phyloP scores from a whole-genome alignment of 2,113 vertebrate species.

The Tupaia chinensis region DNA sequence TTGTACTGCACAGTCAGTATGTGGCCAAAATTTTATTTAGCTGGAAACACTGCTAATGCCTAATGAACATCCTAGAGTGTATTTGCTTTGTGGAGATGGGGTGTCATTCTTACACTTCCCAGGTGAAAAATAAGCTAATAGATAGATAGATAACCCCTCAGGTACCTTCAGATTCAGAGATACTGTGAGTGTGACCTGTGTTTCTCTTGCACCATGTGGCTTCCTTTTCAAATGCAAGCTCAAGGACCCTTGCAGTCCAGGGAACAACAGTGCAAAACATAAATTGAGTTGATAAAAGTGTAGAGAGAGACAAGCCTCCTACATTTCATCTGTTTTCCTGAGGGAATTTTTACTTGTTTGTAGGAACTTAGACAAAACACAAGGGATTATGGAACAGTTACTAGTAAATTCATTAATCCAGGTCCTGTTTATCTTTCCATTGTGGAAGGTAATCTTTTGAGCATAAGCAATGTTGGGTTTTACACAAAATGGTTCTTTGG shows the following conservation, averaged over 20 bases:
- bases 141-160: neutral
- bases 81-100: neutral
- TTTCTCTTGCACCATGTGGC: rapidly evolving
- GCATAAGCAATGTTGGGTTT: neutral
- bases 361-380: neutral
- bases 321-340: neutral
- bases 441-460: neutral
- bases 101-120: neutral
- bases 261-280: neutral
- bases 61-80: neutral
- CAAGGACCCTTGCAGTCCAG: too few species aligned
- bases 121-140: neutral
- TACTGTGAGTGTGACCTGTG: rapidly evolving
- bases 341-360: neutral
- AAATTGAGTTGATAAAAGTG: neutral
- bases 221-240: neutral
- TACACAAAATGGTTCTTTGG: neutral
- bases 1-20: neutral
- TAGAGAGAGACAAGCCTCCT: rapidly evolving
- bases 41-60: neutral
- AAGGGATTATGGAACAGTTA: neutral
- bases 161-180: neutral
- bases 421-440: neutral
- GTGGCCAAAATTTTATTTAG: conserved; percentile 8
- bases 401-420: neutral